A percentile compares a stretch with the other conserved stretches of the same genome.
These are phyloP conservation scores for Globodera ellingtonae DNA, from an alignment of 1,140 invertebrate genomes.

Conservation along the genomic window DNA sequence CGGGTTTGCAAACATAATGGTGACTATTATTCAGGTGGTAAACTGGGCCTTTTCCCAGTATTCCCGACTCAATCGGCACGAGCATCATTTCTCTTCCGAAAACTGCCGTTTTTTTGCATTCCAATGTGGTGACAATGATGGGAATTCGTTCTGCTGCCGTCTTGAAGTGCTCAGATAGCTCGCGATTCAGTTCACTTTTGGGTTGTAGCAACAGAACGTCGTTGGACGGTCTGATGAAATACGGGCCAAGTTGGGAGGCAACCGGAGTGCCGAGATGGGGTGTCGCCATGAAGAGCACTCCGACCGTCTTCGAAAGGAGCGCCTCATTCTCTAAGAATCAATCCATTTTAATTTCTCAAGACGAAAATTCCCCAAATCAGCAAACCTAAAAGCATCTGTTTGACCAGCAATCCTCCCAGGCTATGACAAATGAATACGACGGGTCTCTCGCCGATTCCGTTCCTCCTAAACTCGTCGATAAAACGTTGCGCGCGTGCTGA, in stretches of 20 bases:
- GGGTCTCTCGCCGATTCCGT: conserved; percentile 42
- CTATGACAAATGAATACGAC: conserved; percentile 50
- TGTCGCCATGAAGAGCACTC: conserved; percentile 50
- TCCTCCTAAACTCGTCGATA: conserved; percentile 19
- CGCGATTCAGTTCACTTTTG: conserved; percentile 42
- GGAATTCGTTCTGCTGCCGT: conserved; percentile 38
- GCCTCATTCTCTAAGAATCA: conserved; percentile 44
- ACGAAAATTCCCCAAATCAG: not conserved
- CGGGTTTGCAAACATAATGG: conserved; percentile 44
- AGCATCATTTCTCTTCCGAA: conserved; percentile 39
- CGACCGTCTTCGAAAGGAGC: conserved; percentile 42
- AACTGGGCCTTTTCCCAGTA: conserved; percentile 43
- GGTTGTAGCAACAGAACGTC: conserved; percentile 38
- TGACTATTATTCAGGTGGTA: conserved; percentile 43
- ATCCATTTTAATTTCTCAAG: conserved; percentile 18
- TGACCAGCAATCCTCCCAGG: conserved; percentile 51
- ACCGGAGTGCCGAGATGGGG: conserved; percentile 46
- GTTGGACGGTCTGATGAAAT: conserved; percentile 45
- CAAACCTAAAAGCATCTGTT: conserved; percentile 51
- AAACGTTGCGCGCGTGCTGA: conserved; percentile 32
- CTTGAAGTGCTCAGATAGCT: conserved; percentile 42
- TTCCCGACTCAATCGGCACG: conserved; percentile 45
- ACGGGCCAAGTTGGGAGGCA: conserved; percentile 31
- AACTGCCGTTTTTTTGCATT: conserved; percentile 34
- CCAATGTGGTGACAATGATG: conserved; percentile 39